A percentile compares a stretch with the other conserved stretches of the same genome.
Conservation (phyloP, 2,113 vertebrate species). For the Ptilorrhoa leucosticta region DNA sequence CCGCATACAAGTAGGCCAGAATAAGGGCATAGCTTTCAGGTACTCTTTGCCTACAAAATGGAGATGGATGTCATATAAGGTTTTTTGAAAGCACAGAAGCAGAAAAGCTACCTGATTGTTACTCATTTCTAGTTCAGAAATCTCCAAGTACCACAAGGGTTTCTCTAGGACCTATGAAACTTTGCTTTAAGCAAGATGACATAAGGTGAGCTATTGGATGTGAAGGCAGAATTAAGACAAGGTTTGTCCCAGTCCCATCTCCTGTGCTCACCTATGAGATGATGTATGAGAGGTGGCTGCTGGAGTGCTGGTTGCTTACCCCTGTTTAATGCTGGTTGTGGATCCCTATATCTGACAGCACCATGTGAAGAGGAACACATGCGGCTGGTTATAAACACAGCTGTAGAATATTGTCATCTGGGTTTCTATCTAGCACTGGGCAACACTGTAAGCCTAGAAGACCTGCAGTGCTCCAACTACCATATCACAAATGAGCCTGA, state of each 20-base stretch:
- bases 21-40: background rate
- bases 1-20: background rate
- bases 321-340: background rate
- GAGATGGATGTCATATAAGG: background rate
- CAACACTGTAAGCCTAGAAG: background rate
- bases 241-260: background rate
- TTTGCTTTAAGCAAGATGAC: background rate
- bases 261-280: background rate
- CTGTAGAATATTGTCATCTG: background rate
- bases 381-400: too few relatives aligned
- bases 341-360: background rate
- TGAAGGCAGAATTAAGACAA: background rate
- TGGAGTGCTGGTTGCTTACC: background rate
- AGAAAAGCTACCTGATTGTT: background rate
- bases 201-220: background rate
- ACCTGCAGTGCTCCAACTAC: background rate
- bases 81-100: background rate
- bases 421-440: background rate
- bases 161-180: background rate
- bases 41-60: background rate
- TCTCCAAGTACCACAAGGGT: background rate
- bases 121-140: background rate
- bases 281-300: background rate
- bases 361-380: background rate
- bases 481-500: background rate